Base-by-base conservation (phyloP, 2,888 invertebrate species). In the Aporophyla lueneburgensis region DNA sequence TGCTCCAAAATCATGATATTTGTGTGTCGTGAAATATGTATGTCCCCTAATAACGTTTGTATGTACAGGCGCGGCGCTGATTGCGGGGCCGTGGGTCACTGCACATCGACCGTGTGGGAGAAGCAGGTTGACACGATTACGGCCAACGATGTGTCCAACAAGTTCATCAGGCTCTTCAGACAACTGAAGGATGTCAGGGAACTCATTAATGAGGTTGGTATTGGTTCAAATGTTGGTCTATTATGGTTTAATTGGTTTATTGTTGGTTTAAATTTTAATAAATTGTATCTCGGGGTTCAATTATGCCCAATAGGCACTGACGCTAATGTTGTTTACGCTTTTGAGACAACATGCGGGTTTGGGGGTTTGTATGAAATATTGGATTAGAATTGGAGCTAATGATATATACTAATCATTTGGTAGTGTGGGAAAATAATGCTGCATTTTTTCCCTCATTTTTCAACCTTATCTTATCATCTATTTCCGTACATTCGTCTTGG, bases 71-170 rank as follows among this genome's bases (percentile, higher is more conserved):
- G 97, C 88, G 98, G 99, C 16, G 97, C 98, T 78, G 97, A 97
- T 86, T 99, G 99, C 92, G 97, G 97, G 83, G 98, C 98, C 5
- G 98, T 98, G 6, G 97, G 97, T 27, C 98, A 99, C 91, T 99
- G 99, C 91, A 98, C 98, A 78, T 97, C 98, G 89, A 97, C 98
- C 0, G 98, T 98, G 21, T 99, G 99, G 99, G 97, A 98, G 87
- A 97, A 97, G 62, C 97, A 97, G 89, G 90, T 93, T 54, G 97
- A 97, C 21, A 97, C 97, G 2, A 97, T 97, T 73, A 98, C 98
- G 88, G 95, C 95, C 84, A 98, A 98, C 88, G 97, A 97, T 33
- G 97, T 99, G 54, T 98, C 99, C 87, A 95, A 97, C 86, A 98
- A 98, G 86, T 98, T 99, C 84, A 84, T 95, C 33, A 89, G 90